Percentiles rank a stretch among this genome's conserved stretches.
These are phyloP conservation scores for Meteorus cinctellus DNA, from an alignment of 2,888 invertebrate species.

Conservation along the genomic window DNA sequence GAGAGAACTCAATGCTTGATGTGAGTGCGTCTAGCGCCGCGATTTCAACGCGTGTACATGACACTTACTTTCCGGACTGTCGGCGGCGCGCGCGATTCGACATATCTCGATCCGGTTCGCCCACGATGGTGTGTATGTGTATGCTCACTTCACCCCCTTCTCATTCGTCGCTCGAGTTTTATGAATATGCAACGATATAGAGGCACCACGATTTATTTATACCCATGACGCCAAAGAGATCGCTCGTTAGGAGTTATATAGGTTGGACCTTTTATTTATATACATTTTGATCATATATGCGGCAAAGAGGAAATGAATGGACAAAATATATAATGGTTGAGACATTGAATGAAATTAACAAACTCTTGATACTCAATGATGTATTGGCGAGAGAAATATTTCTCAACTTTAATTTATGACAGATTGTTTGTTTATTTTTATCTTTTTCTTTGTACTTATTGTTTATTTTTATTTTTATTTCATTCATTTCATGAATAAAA, in stretches of 20 bases:
- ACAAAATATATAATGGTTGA: slow-evolving; percentile 7
- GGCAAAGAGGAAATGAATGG: slow-evolving; percentile 15
- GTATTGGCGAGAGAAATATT: neutral
- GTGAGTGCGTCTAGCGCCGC: slow-evolving; percentile 29
- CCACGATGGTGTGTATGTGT: slow-evolving; percentile 61
- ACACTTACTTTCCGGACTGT: slow-evolving; percentile 42
- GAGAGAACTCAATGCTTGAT: slow-evolving; percentile 15
- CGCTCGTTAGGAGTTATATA: slow-evolving; percentile 53
- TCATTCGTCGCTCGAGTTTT: slow-evolving; percentile 45
- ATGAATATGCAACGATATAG: slow-evolving; percentile 72
- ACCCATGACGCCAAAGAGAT: slow-evolving; percentile 66
- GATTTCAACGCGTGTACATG: slow-evolving; percentile 45
- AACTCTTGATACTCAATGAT: slow-evolving; percentile 11
- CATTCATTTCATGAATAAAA: slow-evolving; percentile 21
- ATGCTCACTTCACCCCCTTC: slow-evolving; percentile 43
- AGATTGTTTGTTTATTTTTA: neutral
- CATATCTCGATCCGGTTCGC: slow-evolving; percentile 72
- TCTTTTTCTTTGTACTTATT: neutral
- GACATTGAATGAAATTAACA: slow-evolving; percentile 15
- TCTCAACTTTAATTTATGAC: slow-evolving; percentile 5
- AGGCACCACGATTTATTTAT: slow-evolving; percentile 69
- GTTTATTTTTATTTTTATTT: slow-evolving; percentile 13
- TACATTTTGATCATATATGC: neutral
- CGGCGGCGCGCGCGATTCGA: slow-evolving; percentile 60
- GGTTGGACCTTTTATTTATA: neutral